Evolutionary conservation across 2,113 vertebrate species (phyloP).

Genomic region (Melanotaenia duboulayi): DNA sequence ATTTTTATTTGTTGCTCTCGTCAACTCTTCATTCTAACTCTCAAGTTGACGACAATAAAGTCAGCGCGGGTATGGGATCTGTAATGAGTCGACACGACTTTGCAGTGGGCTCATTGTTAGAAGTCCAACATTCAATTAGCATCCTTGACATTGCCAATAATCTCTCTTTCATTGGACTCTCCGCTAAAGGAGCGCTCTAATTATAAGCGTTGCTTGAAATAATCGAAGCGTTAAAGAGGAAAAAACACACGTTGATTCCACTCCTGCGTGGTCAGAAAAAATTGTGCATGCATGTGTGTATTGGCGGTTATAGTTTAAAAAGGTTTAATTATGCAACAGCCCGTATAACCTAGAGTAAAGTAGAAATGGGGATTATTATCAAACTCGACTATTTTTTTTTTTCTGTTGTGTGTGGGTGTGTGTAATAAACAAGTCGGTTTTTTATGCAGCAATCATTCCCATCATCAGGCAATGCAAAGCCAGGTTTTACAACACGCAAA

Average conservation of each 20-base stretch:
- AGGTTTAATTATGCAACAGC: constrained; percentile 46
- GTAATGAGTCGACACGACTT: constrained; percentile 76
- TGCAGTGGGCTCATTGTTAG: constrained; percentile 80
- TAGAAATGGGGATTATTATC: constrained; percentile 27
- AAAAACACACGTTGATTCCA: constrained; percentile 72
- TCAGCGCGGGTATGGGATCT: constrained; percentile 66
- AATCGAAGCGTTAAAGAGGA: constrained; percentile 81
- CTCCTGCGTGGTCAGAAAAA: constrained; percentile 58
- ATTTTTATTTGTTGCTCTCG: constrained; percentile 20
- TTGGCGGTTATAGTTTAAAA: constrained; percentile 36
- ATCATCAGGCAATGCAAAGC: neutral
- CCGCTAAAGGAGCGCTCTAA: constrained; percentile 78
- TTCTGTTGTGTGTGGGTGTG: too few relatives aligned
- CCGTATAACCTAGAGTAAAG: constrained; percentile 48
- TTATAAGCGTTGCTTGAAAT: constrained; percentile 83
- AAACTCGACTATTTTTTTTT: constrained; percentile 3
- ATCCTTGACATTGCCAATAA: constrained; percentile 86
- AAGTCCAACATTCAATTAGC: constrained; percentile 86
- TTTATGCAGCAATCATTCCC: constrained; percentile 11
- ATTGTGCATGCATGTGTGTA: constrained; percentile 33
- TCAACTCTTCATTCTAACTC: constrained; percentile 29
- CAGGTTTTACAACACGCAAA: constrained; percentile 14
- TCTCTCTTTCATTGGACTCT: constrained; percentile 82
- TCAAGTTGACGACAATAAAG: constrained; percentile 45
- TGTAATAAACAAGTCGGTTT: too few relatives aligned